Conservation (phyloP, 2,888 invertebrate species). For the Lycia hirtaria region DNA sequence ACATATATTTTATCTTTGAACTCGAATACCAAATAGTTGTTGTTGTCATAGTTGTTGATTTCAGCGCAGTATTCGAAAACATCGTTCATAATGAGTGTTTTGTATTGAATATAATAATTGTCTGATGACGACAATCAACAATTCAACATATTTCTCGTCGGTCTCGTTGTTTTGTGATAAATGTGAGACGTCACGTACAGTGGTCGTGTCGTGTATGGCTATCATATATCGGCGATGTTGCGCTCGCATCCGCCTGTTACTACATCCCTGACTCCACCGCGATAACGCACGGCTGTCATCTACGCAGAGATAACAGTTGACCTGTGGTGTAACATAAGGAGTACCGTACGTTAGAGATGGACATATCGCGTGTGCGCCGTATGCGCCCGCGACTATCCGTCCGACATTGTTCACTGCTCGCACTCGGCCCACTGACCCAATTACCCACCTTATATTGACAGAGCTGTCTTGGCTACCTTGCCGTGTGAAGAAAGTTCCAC, state of each 20-base stretch:
- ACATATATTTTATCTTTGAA: no score
- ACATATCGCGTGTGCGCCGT: conserved; percentile 52
- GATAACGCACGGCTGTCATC: conserved; percentile 45
- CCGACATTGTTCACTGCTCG: conserved; percentile 69
- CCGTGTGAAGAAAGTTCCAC: conserved; percentile 50
- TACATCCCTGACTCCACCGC: conserved; percentile 23
- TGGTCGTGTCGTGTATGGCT: conserved; percentile 59
- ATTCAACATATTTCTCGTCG: not conserved
- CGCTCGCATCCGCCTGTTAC: conserved; percentile 50
- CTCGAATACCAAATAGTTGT: not conserved
- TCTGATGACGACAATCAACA: not conserved
- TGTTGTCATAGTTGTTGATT: not conserved
- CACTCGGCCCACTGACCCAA: conserved; percentile 79
- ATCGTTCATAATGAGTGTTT: not conserved
- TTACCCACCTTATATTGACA: conserved; percentile 79
- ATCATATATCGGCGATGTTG: conserved; percentile 50
- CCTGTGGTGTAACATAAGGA: conserved; percentile 47
- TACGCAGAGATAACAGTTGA: conserved; percentile 37
- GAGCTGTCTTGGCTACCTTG: conserved; percentile 78
- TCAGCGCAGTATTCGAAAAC: not conserved
- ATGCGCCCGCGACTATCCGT: conserved; percentile 47
- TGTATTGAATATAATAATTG: no score
- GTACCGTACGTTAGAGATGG: conserved; percentile 48
- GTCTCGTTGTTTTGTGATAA: conserved; percentile 50
- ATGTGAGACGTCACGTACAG: conserved; percentile 57